A percentile compares a stretch with the other conserved stretches of the same genome.
These are phyloP conservation scores for Cydia fagiglandana DNA, from an alignment of 1,140 invertebrate genomes.

Conservation along the genomic window DNA sequence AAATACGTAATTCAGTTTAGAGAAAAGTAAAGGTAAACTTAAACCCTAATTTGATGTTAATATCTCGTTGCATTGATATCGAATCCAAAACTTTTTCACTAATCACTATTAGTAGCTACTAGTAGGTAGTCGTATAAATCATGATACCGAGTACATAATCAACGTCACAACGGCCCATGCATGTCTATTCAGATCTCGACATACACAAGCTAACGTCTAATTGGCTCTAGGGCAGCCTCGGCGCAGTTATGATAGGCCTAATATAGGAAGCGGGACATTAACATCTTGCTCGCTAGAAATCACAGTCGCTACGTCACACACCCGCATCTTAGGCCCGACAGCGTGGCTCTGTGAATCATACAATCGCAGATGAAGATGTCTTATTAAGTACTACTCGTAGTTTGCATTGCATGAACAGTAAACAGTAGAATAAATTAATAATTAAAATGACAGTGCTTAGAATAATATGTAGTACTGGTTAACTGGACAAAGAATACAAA, in stretches of 20 bases:
- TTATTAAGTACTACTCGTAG: no score
- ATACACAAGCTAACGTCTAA: background rate
- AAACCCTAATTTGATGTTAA: no score
- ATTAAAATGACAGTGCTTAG: background rate
- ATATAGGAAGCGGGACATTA: background rate
- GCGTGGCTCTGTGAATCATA: slow-evolving; percentile 27
- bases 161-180: no score
- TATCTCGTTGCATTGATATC: no score
- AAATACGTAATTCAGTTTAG: no score
- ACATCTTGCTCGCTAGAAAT: background rate
- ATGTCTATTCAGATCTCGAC: background rate
- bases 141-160: background rate
- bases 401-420: slow-evolving; percentile 6
- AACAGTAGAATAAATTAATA: slow-evolving; percentile 35
- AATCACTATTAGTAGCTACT: no score
- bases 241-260: slow-evolving; percentile 10
- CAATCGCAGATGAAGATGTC: background rate
- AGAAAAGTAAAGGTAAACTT: no score
- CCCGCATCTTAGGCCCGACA: slow-evolving; percentile 19
- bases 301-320: background rate
- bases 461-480: no score
- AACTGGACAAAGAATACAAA: no score
- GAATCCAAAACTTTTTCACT: no score
- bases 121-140: no score
- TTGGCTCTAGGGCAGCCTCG: background rate